Evolutionary conservation across 2,797 vertebrate species (phyloP), one percentile per base, ranked within the genome.

Genomic region (Falco novaeseelandiae): DNA sequence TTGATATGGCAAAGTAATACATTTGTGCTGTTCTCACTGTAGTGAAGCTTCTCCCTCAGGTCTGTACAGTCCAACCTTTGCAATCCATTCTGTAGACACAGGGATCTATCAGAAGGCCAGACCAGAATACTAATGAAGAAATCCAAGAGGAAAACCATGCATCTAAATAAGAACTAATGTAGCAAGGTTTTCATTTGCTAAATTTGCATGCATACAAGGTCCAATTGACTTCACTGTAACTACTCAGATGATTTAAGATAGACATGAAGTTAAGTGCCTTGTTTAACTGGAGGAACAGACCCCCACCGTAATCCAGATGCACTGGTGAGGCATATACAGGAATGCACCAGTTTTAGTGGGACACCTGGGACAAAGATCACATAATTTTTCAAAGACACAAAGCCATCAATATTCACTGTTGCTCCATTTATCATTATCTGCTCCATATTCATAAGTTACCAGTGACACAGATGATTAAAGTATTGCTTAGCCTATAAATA

Each of bases 381-480:
- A 80, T 84, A 58, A 89, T 94, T 95, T 95, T 94, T 96, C 87
- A 58, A 96, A 92, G 83, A 95, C 87, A 93, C 72, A 96, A 94
- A 97, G 92, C 87, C 87, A 90, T 94, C 92, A 97, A 97, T 96
- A 97, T 97, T 97, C 79, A 34, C 76, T 91, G 91, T 76, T 84
- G 93, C 95, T 95, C 91, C 93, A 96, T 96, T 97, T 93, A 96
- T 97, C 91, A 92, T 97, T 96, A 92, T 87, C 96, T 87, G 90
- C 94, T 96, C 92, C 93, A 95, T 96, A 97, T 97, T 96, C 95
- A 97, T 98, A 96, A 96, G 93, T 66, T 87, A 97, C 96, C 87
- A 96, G 97, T 94, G 93, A 97, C 94, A 96, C 85, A 95, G 95
- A 96, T 96, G 97, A 97, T 96, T 97, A 97, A 90, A 96, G 93